Base-by-base conservation (phyloP, 2,888 invertebrate genomes). In the Sarcophaga rosellei region DNA sequence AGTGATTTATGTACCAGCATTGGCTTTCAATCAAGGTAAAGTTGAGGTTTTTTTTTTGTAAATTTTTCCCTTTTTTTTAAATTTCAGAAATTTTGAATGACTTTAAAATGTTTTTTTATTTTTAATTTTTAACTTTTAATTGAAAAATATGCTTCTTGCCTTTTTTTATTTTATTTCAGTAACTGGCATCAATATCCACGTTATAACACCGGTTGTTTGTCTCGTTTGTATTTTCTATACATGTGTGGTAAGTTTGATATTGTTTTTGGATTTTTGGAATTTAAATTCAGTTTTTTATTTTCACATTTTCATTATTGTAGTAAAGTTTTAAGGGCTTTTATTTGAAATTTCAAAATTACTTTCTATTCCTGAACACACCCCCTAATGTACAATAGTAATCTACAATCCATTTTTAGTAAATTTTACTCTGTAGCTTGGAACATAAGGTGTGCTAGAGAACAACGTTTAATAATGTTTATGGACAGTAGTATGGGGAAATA, bases 161-260 rank as follows among this genome's bases (percentile, higher is more conserved):
- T 61, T 77, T 80, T 73, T 61, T 61, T 63, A 20, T 68, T 78
- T 74, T 3, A 79, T 88, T 88, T 10, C 87, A 93, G 93, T 93
- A 53, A 92, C 92, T 85, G 97, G 97, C 73, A 95, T 97, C 15
- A 96, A 96, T 90, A 95, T 97, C 61, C 97, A 97, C 92, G 93
- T 96, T 53, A 95, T 97, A 12, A 97, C 97, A 1, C 96, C 97
- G 0, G 95, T 96, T 20, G 96, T 97, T 1, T 97, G 97, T 92
- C 93, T 96, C 59, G 91, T 92, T 95, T 89, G 96, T 94, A 98
- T 98, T 90, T 97, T 98, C 94, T 98, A 98, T 93, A 98, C 98
- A 0, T 97, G 97, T 82, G 97, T 88, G 96, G 97, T 94, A 53
- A 53, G 53, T 53, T 53, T 53, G 4, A 1, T 53, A 3, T 53